These are phyloP conservation scores for Agrochola macilenta DNA, from an alignment of 2,888 invertebrate species.

Conservation along the genomic window DNA sequence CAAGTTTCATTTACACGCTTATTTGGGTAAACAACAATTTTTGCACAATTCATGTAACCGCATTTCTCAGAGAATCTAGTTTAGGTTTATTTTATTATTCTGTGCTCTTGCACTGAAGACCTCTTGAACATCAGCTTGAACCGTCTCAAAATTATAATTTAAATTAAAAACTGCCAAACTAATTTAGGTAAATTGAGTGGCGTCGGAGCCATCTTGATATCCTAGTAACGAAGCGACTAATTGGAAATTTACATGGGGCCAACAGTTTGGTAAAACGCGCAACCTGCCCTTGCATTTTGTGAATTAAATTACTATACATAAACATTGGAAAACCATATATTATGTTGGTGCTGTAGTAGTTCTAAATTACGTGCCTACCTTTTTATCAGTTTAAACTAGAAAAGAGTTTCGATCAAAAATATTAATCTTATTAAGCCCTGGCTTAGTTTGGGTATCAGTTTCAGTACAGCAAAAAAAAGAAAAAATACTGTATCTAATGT, in stretches of 20 bases:
- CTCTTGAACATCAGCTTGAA: constrained; percentile 21
- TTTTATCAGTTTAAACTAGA: not conserved
- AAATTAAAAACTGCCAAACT: constrained; percentile 49
- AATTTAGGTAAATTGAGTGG: constrained; percentile 52
- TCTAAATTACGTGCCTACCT: not conserved
- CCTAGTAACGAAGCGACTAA: constrained; percentile 55
- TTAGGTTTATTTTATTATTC: constrained; percentile 14
- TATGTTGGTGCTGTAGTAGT: not conserved
- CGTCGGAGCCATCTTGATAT: constrained; percentile 49
- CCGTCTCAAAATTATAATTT: constrained; percentile 44
- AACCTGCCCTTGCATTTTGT: constrained; percentile 21
- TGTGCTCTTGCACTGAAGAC: not conserved
- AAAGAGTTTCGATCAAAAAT: not conserved
- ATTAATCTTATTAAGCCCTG: too few species aligned
- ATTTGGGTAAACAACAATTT: constrained; percentile 32
- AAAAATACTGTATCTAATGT: too few species aligned
- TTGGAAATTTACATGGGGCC: constrained; percentile 50
- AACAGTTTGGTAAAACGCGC: constrained; percentile 22
- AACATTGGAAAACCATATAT: not conserved
- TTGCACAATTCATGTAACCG: constrained; percentile 25
- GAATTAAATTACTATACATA: not conserved
- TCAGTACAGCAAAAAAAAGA: too few species aligned
- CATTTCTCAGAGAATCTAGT: constrained; percentile 22
- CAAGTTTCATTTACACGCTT: constrained; percentile 28
- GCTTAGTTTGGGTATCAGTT: too few species aligned